phyloP scores from a whole-genome alignment of 30 jellyfish, hydroid and myxozoan species.

The Hydractinia echinata region DNA sequence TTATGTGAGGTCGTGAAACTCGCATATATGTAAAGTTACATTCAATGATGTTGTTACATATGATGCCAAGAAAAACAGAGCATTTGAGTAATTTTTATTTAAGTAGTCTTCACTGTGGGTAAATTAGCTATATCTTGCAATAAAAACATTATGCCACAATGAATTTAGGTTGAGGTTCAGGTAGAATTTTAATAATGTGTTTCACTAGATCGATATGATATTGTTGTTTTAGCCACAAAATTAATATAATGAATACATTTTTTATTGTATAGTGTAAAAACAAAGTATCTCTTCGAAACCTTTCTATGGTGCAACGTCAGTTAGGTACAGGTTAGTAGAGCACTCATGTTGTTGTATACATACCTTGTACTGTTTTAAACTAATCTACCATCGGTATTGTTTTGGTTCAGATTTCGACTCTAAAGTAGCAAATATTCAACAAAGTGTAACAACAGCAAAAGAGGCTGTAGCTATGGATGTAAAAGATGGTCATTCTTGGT shows the following conservation, averaged over 20 bases:
- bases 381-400: neutral
- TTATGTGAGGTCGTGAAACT: no score
- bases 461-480: conserved; percentile 83
- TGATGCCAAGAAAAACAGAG: no score
- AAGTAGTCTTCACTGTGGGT: no score
- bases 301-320: conserved; percentile 96
- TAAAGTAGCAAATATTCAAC: conserved; percentile 52
- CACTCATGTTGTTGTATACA: neutral
- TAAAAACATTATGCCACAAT: no score
- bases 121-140: no score
- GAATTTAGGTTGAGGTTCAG: no score
- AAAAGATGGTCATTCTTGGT: conserved; percentile 93
- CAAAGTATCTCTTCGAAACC: conserved; percentile 68
- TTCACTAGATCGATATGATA: no score
- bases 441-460: conserved; percentile 85
- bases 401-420: conserved; percentile 52
- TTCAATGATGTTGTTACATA: no score
- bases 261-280: conserved; percentile 54
- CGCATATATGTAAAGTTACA: no score
- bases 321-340: conserved; percentile 66
- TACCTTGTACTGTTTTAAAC: neutral
- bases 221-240: no score
- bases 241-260: neutral
- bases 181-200: no score
- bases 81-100: no score